These are phyloP conservation scores for Cyprinodon diabolis DNA, from an alignment of 2,797 vertebrate species.

Conservation along the genomic window DNA sequence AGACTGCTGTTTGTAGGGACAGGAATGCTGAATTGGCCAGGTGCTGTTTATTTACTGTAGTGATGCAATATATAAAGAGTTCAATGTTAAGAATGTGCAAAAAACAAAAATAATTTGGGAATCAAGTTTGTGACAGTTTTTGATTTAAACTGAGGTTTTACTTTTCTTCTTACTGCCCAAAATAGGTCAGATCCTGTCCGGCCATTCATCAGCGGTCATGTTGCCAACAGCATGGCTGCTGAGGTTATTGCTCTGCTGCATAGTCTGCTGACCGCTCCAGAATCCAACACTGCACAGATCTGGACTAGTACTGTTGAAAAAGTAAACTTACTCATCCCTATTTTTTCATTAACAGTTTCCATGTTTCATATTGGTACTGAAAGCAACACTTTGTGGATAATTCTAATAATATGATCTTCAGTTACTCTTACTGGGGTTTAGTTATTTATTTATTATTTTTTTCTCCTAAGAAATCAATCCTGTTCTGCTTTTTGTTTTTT, in stretches of 20 bases:
- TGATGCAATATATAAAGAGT: background rate
- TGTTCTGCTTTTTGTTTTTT: conserved; percentile 11
- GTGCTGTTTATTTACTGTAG: conserved; percentile 59
- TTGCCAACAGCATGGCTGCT: conserved; percentile 99
- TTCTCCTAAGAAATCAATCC: background rate
- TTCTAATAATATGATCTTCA: background rate
- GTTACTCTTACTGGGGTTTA: background rate
- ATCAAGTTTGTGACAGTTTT: background rate
- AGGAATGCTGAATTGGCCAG: conserved; percentile 95
- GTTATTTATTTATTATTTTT: background rate
- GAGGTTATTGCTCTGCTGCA: conserved; percentile 97
- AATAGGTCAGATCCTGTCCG: conserved; percentile 93
- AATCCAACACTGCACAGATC: conserved; percentile 97
- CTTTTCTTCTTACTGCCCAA: conserved; percentile 5
- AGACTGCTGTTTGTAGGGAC: conserved; percentile 94
- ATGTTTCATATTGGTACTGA: background rate
- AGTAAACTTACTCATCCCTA: conserved; percentile 63
- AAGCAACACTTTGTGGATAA: background rate
- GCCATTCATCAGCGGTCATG: conserved; percentile 97
- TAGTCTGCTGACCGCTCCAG: conserved; percentile 94
- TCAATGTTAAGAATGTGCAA: background rate
- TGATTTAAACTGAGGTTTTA: conserved; percentile 13
- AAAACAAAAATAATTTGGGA: background rate
- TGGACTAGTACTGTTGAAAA: conserved; percentile 98
- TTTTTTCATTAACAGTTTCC: background rate